A percentile compares a stretch with the other conserved stretches of the same genome.
phyloP scores from a whole-genome alignment of 2,797 vertebrate genomes.

The Pseudochromis fuscus region DNA sequence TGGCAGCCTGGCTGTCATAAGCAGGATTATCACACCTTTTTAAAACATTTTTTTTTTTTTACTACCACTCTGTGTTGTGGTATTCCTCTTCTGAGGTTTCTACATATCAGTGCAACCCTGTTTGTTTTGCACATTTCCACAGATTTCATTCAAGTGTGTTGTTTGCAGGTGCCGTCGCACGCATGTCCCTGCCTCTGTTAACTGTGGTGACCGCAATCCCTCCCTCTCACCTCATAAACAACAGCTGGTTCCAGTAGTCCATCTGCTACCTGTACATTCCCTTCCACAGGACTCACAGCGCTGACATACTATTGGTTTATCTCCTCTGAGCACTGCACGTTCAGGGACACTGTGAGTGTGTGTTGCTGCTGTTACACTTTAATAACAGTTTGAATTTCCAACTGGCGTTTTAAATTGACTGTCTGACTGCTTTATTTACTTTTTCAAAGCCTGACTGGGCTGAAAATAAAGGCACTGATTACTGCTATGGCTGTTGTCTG shows the following conservation, averaged over 20 bases:
- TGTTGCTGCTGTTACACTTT: constrained; percentile 31
- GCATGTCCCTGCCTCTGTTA: constrained; percentile 30
- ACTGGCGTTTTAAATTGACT: constrained; percentile 46
- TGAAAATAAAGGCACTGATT: constrained; percentile 16
- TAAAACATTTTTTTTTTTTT: too few relatives aligned
- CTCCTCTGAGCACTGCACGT: constrained; percentile 17
- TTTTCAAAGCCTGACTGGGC: constrained; percentile 24
- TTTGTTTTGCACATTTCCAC: constrained; percentile 37
- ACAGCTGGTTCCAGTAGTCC: constrained; percentile 64
- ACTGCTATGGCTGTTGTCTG: constrained; percentile 1
- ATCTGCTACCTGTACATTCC: constrained; percentile 64
- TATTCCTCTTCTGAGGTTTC: constrained; percentile 1
- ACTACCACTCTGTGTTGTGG: background rate
- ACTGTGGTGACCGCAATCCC: constrained; percentile 37
- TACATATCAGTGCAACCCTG: background rate
- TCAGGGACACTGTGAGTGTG: background rate
- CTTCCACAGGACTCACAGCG: constrained; percentile 35
- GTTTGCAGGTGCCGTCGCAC: constrained; percentile 34
- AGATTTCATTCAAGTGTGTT: constrained; percentile 18
- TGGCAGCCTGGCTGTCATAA: background rate
- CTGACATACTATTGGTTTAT: constrained; percentile 20
- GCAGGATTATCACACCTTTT: constrained; percentile 1
- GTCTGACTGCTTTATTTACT: constrained; percentile 18
- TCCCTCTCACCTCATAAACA: constrained; percentile 53
- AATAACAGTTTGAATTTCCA: constrained; percentile 51